phyloP scores from a whole-genome alignment of 2,888 invertebrate species.

The Eupithecia subumbrata region DNA sequence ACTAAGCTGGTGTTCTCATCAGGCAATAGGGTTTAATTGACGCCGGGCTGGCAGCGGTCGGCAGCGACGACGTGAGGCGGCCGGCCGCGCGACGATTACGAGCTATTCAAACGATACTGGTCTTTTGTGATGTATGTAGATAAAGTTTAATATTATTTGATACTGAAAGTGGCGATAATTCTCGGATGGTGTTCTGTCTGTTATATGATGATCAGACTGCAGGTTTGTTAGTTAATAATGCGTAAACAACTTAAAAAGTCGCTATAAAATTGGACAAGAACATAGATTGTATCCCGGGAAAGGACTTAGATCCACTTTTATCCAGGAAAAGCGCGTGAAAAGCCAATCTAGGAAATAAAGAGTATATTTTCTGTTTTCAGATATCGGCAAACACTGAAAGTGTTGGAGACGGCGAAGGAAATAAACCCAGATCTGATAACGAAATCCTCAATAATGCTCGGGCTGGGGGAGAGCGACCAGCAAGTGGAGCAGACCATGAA shows the following conservation, averaged over 20 bases:
- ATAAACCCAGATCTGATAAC: conserved; percentile 93
- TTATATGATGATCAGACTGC: too few relatives aligned
- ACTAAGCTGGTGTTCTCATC: not conserved
- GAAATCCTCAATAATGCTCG: conserved; percentile 99
- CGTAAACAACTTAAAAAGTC: too few relatives aligned
- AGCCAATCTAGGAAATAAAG: not conserved
- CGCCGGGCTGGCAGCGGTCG: too few relatives aligned
- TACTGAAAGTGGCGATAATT: not conserved
- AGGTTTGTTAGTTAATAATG: too few relatives aligned
- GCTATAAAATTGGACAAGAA: too few relatives aligned
- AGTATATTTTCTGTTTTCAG: conserved; percentile 47
- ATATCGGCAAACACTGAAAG: conserved; percentile 91
- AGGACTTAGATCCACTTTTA: not conserved
- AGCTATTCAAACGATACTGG: too few relatives aligned
- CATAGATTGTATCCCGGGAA: too few relatives aligned
- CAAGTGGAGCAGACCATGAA: conserved; percentile 94
- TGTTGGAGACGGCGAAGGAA: conserved; percentile 92
- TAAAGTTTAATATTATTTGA: not conserved
- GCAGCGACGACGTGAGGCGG: too few relatives aligned
- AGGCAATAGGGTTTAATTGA: too few relatives aligned
- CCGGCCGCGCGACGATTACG: too few relatives aligned
- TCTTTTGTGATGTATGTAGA: not conserved
- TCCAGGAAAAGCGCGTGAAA: not conserved
- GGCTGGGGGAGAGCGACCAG: conserved; percentile 94
- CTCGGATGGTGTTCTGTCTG: too few relatives aligned